Percentiles rank a stretch among this genome's conserved stretches.
Conservation (phyloP, 2,888 invertebrate species). For the Globia sparganii region DNA sequence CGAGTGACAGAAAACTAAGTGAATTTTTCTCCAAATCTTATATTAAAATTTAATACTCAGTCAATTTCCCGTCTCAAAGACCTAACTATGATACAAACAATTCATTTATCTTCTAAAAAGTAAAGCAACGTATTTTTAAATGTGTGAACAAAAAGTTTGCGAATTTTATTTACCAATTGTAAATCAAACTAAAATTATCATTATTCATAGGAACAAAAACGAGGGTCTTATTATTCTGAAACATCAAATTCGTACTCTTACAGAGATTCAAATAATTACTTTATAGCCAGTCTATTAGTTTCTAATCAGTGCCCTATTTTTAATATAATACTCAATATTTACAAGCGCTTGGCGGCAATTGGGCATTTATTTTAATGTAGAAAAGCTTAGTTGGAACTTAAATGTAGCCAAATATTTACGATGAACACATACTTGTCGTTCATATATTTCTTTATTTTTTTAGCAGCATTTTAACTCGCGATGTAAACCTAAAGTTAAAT, state of each 20-base stretch:
- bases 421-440: constrained; percentile 52
- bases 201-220: constrained; percentile 53
- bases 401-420: constrained; percentile 54
- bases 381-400: constrained; percentile 46
- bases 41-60: constrained; percentile 52
- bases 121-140: constrained; percentile 50
- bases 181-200: constrained; percentile 57
- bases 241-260: constrained; percentile 77
- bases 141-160: constrained; percentile 42
- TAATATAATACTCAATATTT: constrained; percentile 72
- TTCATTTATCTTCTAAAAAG: constrained; percentile 31
- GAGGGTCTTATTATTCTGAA: constrained; percentile 41
- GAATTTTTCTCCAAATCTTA: constrained; percentile 26
- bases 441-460: constrained; percentile 28
- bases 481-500: constrained; percentile 56
- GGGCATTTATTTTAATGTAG: constrained; percentile 67
- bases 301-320: constrained; percentile 79
- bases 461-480: constrained; percentile 40
- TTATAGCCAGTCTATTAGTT: constrained; percentile 86
- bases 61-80: constrained; percentile 59
- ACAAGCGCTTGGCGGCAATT: constrained; percentile 84
- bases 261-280: constrained; percentile 84
- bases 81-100: constrained; percentile 37
- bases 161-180: constrained; percentile 52
- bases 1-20: constrained; percentile 50